phyloP scores from a whole-genome alignment of 1,140 invertebrate species.

The Drosophila ohnishii region DNA sequence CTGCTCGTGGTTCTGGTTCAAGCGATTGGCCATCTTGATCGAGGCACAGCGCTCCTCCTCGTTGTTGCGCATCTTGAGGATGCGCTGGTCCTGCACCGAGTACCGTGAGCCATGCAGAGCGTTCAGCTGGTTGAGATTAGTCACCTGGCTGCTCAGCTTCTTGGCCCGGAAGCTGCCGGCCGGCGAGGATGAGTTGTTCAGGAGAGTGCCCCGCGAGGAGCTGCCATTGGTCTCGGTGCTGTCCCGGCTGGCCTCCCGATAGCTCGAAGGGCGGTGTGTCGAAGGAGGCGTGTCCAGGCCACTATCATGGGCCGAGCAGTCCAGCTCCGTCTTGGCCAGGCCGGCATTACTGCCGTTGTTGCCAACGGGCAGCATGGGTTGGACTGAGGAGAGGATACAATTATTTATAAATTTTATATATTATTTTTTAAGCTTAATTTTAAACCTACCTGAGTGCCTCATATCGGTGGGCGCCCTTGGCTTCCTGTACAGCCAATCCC shows the following conservation, averaged over 20 bases:
- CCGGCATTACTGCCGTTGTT: slow-evolving; percentile 48
- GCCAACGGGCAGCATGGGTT: slow-evolving; percentile 77
- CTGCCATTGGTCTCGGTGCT: slow-evolving; percentile 78
- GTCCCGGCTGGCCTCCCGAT: slow-evolving; percentile 75
- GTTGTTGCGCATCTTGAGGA: slow-evolving; percentile 81
- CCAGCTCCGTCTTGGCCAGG: slow-evolving; percentile 68
- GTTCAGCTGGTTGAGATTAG: slow-evolving; percentile 78
- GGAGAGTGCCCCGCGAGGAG: slow-evolving; percentile 74
- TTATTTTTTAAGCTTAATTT: too few relatives aligned
- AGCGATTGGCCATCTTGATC: slow-evolving; percentile 75
- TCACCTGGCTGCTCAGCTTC: slow-evolving; percentile 70
- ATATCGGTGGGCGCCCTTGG: slow-evolving; percentile 80
- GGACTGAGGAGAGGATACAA: slow-evolving; percentile 55
- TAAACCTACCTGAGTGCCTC: slow-evolving; percentile 75
- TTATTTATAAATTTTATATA: background rate
- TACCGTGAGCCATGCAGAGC: slow-evolving; percentile 71
- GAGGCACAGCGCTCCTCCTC: slow-evolving; percentile 78
- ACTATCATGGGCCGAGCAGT: slow-evolving; percentile 81
- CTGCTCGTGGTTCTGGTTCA: slow-evolving; percentile 68
- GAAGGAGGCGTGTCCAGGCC: slow-evolving; percentile 80
- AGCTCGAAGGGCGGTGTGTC: slow-evolving; percentile 79
- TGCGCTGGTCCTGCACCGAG: slow-evolving; percentile 80
- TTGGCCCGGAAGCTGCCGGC: slow-evolving; percentile 78
- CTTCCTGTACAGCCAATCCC: slow-evolving; percentile 81
- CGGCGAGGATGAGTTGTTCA: slow-evolving; percentile 78